These are phyloP conservation scores for Rhizomys pruinosus DNA, from an alignment of 2,113 vertebrate species.

Conservation along the genomic window DNA sequence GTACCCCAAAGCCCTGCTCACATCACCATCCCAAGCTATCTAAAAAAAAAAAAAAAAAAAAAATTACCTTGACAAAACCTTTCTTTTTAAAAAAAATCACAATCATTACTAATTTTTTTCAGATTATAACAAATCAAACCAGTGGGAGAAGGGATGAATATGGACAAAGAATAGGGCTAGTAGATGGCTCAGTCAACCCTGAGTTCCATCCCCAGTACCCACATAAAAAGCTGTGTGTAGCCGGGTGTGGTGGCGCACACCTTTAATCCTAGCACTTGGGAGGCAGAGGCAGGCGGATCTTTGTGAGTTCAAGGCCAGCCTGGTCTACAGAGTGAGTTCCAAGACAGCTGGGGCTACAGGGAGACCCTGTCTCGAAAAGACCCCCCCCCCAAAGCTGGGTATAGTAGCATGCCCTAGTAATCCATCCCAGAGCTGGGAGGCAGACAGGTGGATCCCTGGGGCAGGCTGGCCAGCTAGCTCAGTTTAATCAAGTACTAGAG, in stretches of 20 bases:
- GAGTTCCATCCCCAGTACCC: neutral
- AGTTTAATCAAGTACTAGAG: too few species aligned
- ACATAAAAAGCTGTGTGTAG: neutral
- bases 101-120: neutral
- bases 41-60: neutral
- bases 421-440: too few species aligned
- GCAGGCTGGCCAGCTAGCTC: too few species aligned
- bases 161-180: neutral
- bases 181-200: neutral
- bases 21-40: neutral
- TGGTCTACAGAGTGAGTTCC: too few species aligned
- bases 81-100: neutral
- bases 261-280: neutral
- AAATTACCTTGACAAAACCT: neutral
- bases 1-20: neutral
- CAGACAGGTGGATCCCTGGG: too few species aligned
- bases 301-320: too few species aligned
- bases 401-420: too few species aligned
- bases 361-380: too few species aligned
- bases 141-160: neutral
- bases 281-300: too few species aligned
- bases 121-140: neutral
- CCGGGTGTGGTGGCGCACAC: neutral
- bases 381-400: too few species aligned
- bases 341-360: too few species aligned